phyloP scores from a whole-genome alignment of 2,797 vertebrate genomes.

The Cuculus canorus region DNA sequence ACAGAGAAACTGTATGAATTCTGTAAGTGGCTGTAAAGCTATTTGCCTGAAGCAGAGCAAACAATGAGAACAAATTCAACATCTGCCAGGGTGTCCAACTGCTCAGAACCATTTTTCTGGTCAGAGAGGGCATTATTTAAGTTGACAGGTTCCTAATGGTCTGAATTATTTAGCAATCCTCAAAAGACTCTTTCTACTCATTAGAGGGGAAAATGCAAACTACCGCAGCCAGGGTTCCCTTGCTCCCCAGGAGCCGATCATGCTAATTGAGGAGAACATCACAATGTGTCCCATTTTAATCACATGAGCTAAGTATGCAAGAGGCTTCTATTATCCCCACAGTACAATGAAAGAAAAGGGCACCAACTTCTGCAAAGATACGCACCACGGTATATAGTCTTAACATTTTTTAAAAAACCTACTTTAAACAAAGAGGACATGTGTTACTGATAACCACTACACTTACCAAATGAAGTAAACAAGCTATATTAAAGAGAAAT shows the following conservation, averaged over 20 bases:
- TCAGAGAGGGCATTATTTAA: conserved; percentile 66
- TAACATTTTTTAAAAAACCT: background rate
- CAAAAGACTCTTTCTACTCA: conserved; percentile 60
- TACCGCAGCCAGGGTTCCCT: background rate
- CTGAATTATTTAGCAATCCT: conserved; percentile 73
- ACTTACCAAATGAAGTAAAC: background rate
- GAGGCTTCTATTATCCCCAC: conserved; percentile 39
- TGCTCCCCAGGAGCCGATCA: conserved; percentile 21
- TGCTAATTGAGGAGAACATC: conserved; percentile 62
- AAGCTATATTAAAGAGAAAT: background rate
- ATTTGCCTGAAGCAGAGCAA: conserved; percentile 37
- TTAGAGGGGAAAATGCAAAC: conserved; percentile 31
- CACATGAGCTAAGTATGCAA: conserved; percentile 62
- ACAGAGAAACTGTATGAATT: background rate
- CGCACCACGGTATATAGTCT: background rate
- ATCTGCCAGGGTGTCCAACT: conserved; percentile 66
- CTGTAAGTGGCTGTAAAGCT: conserved; percentile 32
- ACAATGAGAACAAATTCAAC: conserved; percentile 61
- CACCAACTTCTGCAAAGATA: background rate
- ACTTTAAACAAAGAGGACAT: background rate
- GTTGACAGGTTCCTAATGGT: conserved; percentile 72
- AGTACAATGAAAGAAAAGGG: background rate
- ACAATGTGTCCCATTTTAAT: conserved; percentile 59
- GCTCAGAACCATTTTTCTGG: conserved; percentile 56
- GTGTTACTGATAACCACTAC: background rate